Base-by-base conservation (phyloP, 30 jellyfish, hydroid and myxozoan species). In the Hydractinia echinata region DNA sequence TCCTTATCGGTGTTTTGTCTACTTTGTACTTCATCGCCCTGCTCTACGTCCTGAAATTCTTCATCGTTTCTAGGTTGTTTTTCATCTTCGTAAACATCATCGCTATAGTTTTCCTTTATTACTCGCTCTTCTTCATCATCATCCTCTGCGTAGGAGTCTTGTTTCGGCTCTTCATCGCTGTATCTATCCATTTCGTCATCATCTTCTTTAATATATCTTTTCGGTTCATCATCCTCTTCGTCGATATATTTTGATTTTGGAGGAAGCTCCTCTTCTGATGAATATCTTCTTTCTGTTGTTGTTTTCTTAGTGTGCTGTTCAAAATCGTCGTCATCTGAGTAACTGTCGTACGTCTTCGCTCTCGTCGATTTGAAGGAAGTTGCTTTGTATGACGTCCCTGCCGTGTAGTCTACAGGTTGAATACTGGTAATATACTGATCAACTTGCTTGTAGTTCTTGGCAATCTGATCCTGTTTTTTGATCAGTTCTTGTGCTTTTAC, bases 381-480 rank as follows among this genome's bases (percentile, higher is more conserved):
- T 30, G 44, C 44, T 30, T 30, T 30, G 44, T 30, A 30, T 30
- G 44, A 30, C 44, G 44, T 0, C 7, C 18, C 39, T 7, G 19
- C 16, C 8, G 19, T 44, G 2, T 64, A 64, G 39, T 13, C 74
- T n/a, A 7, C 39, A 44, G 74, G 74, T 64, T 64, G 74, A n/a
- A 51, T 64, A 51, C 74, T 64, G 10, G 39, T 0, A 51, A 64
- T 64, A 51, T 64, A 64, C 9, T 44, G 39, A 7, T 64, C 74
- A 6, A 64, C 74, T n/a, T 64, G 19, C 74, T 71, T 71, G 61
- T 71, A 71, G 66, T 71, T 50, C 61, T 8, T 71, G 44, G 69
- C 55, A 15, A 71, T 71, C 81, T 71, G 55, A 3, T 71, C 81
- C 51, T 71, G 81, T 52, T 50, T 71, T 50, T 71, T 71, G 39